Evolutionary conservation across 2,797 vertebrate species (phyloP).

Genomic region (Gambelia wislizenii): DNA sequence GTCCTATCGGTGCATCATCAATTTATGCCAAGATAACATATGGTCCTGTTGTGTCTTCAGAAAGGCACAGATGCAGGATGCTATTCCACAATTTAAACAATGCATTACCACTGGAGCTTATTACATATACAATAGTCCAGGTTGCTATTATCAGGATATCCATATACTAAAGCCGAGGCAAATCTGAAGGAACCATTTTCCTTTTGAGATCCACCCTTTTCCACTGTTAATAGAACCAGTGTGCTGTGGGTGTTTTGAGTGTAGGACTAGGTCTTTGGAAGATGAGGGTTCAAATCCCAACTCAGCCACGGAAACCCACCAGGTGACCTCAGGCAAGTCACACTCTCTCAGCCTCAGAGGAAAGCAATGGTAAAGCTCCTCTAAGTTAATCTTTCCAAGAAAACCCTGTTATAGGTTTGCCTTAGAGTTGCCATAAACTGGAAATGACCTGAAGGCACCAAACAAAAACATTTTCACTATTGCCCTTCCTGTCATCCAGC

Average conservation of each 20-base stretch:
- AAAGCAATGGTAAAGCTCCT: too few species aligned
- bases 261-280: too few species aligned
- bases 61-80: constrained; percentile 33
- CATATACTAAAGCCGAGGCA: neutral
- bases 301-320: too few species aligned
- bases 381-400: too few species aligned
- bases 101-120: neutral
- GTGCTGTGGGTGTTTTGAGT: too few species aligned
- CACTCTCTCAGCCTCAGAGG: too few species aligned
- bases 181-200: neutral
- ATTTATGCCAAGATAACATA: constrained; percentile 45
- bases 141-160: neutral
- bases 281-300: too few species aligned
- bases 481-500: neutral
- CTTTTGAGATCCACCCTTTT: neutral
- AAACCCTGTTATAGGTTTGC: too few species aligned
- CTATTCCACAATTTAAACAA: constrained; percentile 26
- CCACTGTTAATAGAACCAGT: too few species aligned
- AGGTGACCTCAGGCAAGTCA: too few species aligned
- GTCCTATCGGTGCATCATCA: constrained; percentile 15
- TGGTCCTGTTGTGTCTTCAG: constrained; percentile 26
- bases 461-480: neutral
- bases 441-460: too few species aligned
- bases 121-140: constrained; percentile 14
- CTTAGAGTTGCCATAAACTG: too few species aligned